Evolutionary conservation across 2,888 invertebrate species (phyloP).

Genomic region (Vesta saturnalis): DNA sequence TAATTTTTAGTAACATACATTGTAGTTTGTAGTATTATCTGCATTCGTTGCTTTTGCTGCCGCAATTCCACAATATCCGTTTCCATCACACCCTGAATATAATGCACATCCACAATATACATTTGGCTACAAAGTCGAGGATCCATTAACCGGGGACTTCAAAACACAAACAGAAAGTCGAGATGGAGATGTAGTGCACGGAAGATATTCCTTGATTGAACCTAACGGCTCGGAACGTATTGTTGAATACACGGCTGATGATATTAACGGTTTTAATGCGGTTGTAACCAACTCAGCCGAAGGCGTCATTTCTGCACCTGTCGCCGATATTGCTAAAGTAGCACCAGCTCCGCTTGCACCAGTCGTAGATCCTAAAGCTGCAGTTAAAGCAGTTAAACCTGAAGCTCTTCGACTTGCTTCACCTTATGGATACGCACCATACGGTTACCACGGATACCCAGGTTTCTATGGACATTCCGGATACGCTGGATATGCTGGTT

Average conservation of each 20-base stretch:
- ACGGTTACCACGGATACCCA: not conserved
- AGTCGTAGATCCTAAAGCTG: not conserved
- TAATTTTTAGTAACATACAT: too few relatives aligned
- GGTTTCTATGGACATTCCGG: not conserved
- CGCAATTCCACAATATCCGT: too few relatives aligned
- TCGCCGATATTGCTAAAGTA: conserved; percentile 46
- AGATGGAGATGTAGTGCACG: conserved; percentile 65
- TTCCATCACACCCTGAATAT: too few relatives aligned
- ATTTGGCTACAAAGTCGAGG: conserved; percentile 63
- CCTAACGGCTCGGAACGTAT: conserved; percentile 65
- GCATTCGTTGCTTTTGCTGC: too few relatives aligned
- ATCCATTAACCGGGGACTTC: conserved; percentile 65
- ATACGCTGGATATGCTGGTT: not conserved
- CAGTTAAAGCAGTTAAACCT: not conserved
- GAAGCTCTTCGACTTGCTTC: too few relatives aligned
- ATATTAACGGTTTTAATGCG: conserved; percentile 66
- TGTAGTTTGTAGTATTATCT: too few relatives aligned
- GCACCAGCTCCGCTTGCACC: conserved; percentile 55
- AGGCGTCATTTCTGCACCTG: conserved; percentile 51
- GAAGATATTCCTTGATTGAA: conserved; percentile 65
- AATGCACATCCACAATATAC: conserved; percentile 63
- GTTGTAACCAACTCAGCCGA: conserved; percentile 63
- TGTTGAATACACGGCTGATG: conserved; percentile 65
- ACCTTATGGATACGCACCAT: too few relatives aligned
- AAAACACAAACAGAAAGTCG: conserved; percentile 65